Percentiles rank a stretch among this genome's conserved stretches.
Conservation (phyloP, 2,888 invertebrate genomes). For the Acanthosepion esculentum region DNA sequence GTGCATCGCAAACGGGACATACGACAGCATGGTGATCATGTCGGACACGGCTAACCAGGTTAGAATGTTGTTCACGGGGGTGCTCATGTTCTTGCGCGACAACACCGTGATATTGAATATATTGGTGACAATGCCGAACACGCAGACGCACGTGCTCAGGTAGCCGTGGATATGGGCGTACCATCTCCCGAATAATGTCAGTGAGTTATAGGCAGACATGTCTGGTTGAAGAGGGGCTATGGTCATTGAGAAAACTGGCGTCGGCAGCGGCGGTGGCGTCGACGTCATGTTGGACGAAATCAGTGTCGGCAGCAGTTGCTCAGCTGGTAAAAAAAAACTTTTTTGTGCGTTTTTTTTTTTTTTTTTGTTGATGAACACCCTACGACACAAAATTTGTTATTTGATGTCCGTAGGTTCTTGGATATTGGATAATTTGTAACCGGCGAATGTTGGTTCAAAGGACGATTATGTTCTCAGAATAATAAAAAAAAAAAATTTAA, state of each 20-base stretch:
- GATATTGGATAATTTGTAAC: neutral
- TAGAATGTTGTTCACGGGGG: slow-evolving; percentile 91
- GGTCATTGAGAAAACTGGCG: neutral
- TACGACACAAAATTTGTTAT: neutral
- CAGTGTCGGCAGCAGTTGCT: neutral
- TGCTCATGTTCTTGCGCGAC: slow-evolving; percentile 86
- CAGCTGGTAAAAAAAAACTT: neutral
- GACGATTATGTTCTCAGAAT: neutral
- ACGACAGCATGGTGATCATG: slow-evolving; percentile 89
- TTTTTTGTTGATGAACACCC: neutral
- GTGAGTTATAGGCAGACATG: neutral
- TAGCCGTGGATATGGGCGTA: slow-evolving; percentile 83
- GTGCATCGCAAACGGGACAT: slow-evolving; percentile 90
- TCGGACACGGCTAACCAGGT: slow-evolving; percentile 90
- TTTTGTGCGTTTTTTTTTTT: neutral
- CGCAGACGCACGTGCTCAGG: slow-evolving; percentile 88
- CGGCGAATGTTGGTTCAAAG: neutral
- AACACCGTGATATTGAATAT: slow-evolving; percentile 93
- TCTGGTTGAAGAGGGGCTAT: neutral
- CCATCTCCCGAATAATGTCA: slow-evolving; percentile 59
- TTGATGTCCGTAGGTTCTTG: neutral
- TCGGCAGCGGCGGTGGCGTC: neutral
- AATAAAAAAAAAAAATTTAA: no score
- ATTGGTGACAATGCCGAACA: slow-evolving; percentile 92
- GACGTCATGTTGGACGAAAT: slow-evolving; percentile 37